phyloP scores from a whole-genome alignment of 1,140 invertebrate genomes.

The Palaemon carinicauda region DNA sequence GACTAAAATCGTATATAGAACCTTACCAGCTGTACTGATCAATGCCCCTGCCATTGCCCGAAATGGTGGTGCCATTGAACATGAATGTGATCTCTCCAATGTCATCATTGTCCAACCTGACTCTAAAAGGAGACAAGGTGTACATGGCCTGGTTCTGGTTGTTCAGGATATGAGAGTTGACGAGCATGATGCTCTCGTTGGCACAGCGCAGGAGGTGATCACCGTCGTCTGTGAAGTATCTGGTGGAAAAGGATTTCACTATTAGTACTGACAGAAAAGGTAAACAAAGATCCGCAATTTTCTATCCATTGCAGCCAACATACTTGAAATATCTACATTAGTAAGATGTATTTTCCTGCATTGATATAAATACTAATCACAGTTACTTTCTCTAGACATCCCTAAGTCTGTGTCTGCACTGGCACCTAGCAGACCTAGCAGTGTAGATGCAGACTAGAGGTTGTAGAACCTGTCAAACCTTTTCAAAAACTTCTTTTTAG shows the following conservation, averaged over 20 bases:
- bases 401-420: too few relatives aligned
- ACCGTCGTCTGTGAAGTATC: constrained; percentile 74
- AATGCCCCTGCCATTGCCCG: constrained; percentile 84
- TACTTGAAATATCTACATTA: too few relatives aligned
- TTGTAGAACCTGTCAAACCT: too few relatives aligned
- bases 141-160: constrained; percentile 83
- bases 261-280: too few relatives aligned
- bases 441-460: too few relatives aligned
- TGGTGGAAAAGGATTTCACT: background rate
- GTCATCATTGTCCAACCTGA: constrained; percentile 77
- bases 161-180: constrained; percentile 81
- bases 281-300: too few relatives aligned
- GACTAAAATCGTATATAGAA: background rate
- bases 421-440: too few relatives aligned
- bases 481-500: too few relatives aligned
- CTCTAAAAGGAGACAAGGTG: constrained; percentile 84
- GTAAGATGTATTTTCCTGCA: too few relatives aligned
- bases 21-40: constrained; percentile 77
- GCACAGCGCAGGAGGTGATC: constrained; percentile 86
- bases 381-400: too few relatives aligned
- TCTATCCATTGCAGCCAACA: too few relatives aligned
- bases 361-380: too few relatives aligned
- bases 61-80: constrained; percentile 83
- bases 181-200: constrained; percentile 84
- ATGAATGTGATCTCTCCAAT: constrained; percentile 85